Base-by-base conservation (phyloP, 2,888 invertebrate genomes). In the Gibbula magus region DNA sequence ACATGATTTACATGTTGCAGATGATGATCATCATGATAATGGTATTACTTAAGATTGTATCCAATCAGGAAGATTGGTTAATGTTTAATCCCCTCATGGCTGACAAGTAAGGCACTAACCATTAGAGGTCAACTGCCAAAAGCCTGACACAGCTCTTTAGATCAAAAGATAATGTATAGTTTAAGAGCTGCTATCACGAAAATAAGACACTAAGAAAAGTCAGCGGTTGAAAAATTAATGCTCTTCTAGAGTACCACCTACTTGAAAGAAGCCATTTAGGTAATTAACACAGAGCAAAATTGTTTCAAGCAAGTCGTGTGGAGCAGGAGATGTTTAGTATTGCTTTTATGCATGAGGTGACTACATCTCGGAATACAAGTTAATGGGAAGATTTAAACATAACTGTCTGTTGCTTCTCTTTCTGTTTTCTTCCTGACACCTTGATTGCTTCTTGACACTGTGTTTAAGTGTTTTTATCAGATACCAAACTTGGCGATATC, bases 271-370 rank as follows among this genome's bases (percentile, higher is more conserved):
- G 61, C 25, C 61, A 61, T 61, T 61, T 61, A 61, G 61, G 29
- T 61, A 61, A 61, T 61, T 61, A 61, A 61, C 61, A 61, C 61
- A 25, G 61, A 61, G 29, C 61, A n/a, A 61, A 61, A 61, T 22
- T 61, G 61, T 29, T 25, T 29, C 61, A 61, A 61, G 25, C 29
- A 29, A 61, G 61, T 61, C 29, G 25, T 25, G 61, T 61, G 13
- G 16, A 29, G 61, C 61, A 29, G 29, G 25, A 29, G 4, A 8
- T 29, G 29, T 61, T 61, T 61, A 61, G 29, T 29, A 61, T 61
- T n/a, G 61, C 61, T 61, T 61, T 61, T 61, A 61, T 61, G 61
- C 61, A 61, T 61, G 61, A 61, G 29, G n/a, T 61, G 29, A 61
- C 29, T 25, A 25, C 29, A 61, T n/a, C 61, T 61, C 25, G 18